Evolutionary conservation across 1,140 invertebrate genomes (phyloP).

Genomic region (Heliconius eleuchia): DNA sequence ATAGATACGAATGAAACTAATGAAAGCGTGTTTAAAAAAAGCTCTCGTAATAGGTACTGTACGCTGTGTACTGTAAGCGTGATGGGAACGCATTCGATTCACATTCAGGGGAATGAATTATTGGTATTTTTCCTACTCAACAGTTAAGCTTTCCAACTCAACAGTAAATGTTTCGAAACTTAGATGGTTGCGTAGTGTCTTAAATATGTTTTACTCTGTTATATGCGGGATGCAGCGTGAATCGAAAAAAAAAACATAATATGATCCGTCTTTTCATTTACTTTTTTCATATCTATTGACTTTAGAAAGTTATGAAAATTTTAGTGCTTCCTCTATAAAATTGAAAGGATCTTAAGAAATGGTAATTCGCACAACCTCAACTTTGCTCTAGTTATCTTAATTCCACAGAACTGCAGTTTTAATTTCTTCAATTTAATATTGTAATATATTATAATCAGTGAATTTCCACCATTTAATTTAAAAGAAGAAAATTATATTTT

Average conservation of each 20-base stretch:
- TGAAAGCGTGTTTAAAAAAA: too few species aligned
- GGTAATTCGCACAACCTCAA: slow-evolving; percentile 19
- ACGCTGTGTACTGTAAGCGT: too few species aligned
- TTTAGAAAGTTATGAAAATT: slow-evolving; percentile 18
- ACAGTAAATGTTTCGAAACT: too few species aligned
- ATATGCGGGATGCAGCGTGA: too few species aligned
- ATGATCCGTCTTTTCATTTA: background rate
- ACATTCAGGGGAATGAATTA: too few species aligned
- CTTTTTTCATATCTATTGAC: slow-evolving; percentile 5
- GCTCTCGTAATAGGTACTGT: too few species aligned
- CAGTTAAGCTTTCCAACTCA: too few species aligned
- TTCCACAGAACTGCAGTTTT: slow-evolving; percentile 20
- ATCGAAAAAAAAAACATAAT: background rate
- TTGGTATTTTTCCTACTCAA: too few species aligned
- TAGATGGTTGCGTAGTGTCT: too few species aligned
- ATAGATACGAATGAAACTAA: too few species aligned
- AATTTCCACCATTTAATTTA: background rate
- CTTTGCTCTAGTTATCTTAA: slow-evolving; percentile 21
- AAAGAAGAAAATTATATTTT: background rate
- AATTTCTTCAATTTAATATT: slow-evolving; percentile 16
- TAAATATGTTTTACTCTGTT: too few species aligned
- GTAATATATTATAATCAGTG: slow-evolving; percentile 10
- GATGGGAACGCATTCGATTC: too few species aligned
- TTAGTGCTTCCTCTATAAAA: slow-evolving; percentile 19
- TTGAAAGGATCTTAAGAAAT: slow-evolving; percentile 23